Base-by-base conservation (phyloP, 2,888 invertebrate genomes). In the Bombylius discolor region DNA sequence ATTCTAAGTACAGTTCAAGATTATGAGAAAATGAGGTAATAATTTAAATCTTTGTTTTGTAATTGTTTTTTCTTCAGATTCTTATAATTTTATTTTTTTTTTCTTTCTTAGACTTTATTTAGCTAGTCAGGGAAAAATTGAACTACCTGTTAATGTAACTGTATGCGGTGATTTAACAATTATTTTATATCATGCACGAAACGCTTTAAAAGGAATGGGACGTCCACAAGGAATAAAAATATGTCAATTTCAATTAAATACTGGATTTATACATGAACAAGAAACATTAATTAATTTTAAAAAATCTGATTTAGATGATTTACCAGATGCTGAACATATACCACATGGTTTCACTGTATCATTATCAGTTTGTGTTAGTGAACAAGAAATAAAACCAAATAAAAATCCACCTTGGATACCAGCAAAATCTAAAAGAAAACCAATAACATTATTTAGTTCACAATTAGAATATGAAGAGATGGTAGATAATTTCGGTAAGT, bases 151-250 rank as follows among this genome's bases (percentile, higher is more conserved):
- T 52, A 89, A 88, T 69, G 78, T 85, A 33, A 85, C 85, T 0
- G 87, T 91, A 14, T 81, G 81, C 51, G 95, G 95, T 1, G 97
- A 97, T 73, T 84, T 96, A 51, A 84, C 86, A 6, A 74, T 97
- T 47, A 77, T 84, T 36, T 78, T 90, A 47, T 88, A 84, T 68
- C 92, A 93, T 75, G 93, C 94, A 4, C 81, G 96, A 1, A 90
- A 92, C 67, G 87, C 92, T 58, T 77, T 89, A 49, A 87, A 87
- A 23, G 81, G 80, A 59, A 84, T 90, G 65, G 87, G 86, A 23
- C 83, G 88, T 52, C 83, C 85, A 7, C 88, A 87, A 50, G 82
- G 89, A 59, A 86, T 94, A 62, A 89, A 89, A 70, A 88, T 96
- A 65, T 85, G 91, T 53, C 87, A 92, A 64, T 74, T 94, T 47